Evolutionary conservation across 1,140 invertebrate genomes (phyloP).

Genomic region (Thaumatotibia leucotreta): DNA sequence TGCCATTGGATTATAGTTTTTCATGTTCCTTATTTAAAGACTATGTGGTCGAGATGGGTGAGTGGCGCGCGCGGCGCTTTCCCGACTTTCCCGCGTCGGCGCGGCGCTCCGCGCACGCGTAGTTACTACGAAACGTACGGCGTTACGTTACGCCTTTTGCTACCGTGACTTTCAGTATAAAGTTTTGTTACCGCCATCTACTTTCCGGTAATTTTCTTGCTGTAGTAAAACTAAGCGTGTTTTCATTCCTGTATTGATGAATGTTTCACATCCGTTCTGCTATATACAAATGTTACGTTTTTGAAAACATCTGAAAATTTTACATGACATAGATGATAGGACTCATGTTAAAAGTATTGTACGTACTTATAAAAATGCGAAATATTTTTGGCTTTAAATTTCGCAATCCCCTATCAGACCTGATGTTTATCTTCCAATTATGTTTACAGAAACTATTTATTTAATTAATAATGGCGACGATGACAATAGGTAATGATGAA

Average conservation of each 20-base stretch:
- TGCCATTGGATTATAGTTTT: constrained; percentile 25
- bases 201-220: background rate
- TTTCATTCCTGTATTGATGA: background rate
- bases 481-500: too few species aligned
- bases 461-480: too few species aligned
- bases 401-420: too few species aligned
- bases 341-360: too few species aligned
- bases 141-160: constrained; percentile 7
- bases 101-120: constrained; percentile 29
- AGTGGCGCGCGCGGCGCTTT: constrained; percentile 55
- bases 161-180: constrained; percentile 1
- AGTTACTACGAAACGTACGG: constrained; percentile 23
- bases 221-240: background rate
- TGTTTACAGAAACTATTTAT: too few species aligned
- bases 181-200: background rate
- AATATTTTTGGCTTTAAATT: too few species aligned
- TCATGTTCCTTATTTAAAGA: background rate
- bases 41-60: constrained; percentile 41
- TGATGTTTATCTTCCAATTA: too few species aligned
- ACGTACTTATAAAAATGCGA: too few species aligned
- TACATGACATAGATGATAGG: too few species aligned
- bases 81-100: constrained; percentile 62
- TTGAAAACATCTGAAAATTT: background rate
- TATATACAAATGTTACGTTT: background rate
- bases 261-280: background rate